These are phyloP conservation scores for Argynnis bischoffii DNA, from an alignment of 2,888 invertebrate species.

Conservation along the genomic window DNA sequence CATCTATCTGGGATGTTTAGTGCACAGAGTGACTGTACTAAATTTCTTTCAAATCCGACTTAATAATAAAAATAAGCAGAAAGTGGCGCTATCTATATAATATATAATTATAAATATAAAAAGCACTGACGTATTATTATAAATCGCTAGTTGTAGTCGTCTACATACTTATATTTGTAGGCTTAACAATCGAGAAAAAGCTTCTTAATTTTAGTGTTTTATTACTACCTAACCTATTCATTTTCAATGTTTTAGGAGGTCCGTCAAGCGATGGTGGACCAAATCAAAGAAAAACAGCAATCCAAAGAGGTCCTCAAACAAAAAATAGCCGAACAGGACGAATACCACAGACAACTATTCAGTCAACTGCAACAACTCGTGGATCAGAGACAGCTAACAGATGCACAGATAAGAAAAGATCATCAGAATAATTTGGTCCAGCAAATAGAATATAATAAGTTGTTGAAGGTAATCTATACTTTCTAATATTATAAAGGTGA, in stretches of 20 bases:
- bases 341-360: slow-evolving; percentile 55
- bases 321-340: slow-evolving; percentile 51
- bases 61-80: no score
- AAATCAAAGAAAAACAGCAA: slow-evolving; percentile 57
- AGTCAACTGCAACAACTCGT: slow-evolving; percentile 54
- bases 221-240: background rate
- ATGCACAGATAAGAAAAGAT: slow-evolving; percentile 53
- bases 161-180: no score
- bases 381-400: slow-evolving; percentile 50
- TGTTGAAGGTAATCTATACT: slow-evolving; percentile 57
- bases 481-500: background rate
- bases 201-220: background rate
- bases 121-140: no score
- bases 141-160: no score
- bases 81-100: no score
- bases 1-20: no score
- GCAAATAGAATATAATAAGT: slow-evolving; percentile 68
- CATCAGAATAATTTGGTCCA: slow-evolving; percentile 55
- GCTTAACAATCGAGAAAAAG: no score
- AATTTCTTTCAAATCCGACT: no score
- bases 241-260: slow-evolving; percentile 52
- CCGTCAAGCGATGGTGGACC: slow-evolving; percentile 60
- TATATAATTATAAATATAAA: no score
- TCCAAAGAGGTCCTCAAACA: slow-evolving; percentile 49
- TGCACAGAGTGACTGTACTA: no score